phyloP scores from a whole-genome alignment of 1,140 invertebrate genomes.

The Aphelinus certus region DNA sequence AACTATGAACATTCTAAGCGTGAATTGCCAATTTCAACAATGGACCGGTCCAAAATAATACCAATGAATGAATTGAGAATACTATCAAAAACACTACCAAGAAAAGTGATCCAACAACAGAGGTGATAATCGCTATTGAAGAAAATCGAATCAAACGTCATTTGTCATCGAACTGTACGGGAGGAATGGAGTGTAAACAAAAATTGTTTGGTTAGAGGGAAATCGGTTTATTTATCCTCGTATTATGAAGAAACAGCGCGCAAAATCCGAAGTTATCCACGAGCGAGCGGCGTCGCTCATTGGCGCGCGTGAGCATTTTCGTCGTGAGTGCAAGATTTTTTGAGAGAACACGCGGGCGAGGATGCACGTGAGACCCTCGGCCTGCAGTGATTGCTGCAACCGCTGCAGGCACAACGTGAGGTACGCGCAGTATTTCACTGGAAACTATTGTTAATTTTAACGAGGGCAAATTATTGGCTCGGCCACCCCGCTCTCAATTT shows the following conservation, averaged over 20 bases:
- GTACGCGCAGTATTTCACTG: neutral
- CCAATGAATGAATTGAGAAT: no score
- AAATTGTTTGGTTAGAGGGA: conserved; percentile 25
- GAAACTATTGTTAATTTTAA: no score
- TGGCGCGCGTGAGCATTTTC: neutral
- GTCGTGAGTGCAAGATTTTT: neutral
- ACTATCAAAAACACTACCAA: no score
- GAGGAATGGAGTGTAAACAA: neutral
- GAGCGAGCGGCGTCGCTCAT: neutral
- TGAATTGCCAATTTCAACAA: no score
- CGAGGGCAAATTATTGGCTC: no score
- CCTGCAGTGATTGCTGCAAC: conserved; percentile 16
- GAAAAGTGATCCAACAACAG: no score
- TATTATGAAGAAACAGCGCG: conserved; percentile 2
- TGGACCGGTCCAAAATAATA: no score
- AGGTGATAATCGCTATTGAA: no score
- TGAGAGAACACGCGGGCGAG: neutral
- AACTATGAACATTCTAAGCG: no score
- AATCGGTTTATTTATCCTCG: neutral
- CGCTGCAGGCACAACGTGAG: conserved; percentile 23
- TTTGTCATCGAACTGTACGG: no score
- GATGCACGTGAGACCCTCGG: conserved; percentile 11
- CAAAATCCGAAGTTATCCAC: neutral
- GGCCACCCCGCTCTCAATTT: no score
- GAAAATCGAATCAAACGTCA: no score